These are phyloP conservation scores for Otocyon megalotis DNA, from an alignment of 2,113 vertebrate genomes.

Conservation along the genomic window DNA sequence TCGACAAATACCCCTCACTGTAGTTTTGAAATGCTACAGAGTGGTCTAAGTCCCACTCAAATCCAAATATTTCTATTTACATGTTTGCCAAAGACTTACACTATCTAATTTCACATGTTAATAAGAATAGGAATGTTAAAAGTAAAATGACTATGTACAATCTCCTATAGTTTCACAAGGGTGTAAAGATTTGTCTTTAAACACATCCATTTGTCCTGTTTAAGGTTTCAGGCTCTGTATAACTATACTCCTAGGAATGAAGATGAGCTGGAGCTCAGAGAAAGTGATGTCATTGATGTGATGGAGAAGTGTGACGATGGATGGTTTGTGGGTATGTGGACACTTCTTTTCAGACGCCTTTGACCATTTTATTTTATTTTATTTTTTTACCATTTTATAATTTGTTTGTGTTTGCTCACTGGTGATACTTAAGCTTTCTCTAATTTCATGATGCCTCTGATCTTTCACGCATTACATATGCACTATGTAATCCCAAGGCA, in stretches of 20 bases:
- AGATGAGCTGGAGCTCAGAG: conserved; percentile 98
- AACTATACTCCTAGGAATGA: conserved; percentile 98
- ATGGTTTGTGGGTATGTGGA: conserved; percentile 97
- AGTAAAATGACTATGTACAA: background rate
- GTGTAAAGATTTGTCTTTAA: conserved; percentile 76
- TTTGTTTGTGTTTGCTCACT: background rate
- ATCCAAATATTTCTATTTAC: background rate
- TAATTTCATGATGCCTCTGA: background rate
- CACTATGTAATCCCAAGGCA: background rate
- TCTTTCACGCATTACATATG: background rate
- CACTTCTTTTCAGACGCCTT: background rate
- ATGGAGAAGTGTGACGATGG: conserved; percentile 99
- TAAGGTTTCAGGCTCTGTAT: conserved; percentile 97
- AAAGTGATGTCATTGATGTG: conserved; percentile 97
- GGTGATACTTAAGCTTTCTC: background rate
- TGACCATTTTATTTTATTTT: background rate
- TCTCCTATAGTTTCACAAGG: conserved; percentile 63
- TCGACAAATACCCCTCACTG: background rate
- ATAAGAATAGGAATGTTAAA: background rate
- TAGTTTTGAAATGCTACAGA: background rate
- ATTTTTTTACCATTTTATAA: background rate
- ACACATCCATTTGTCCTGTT: conserved; percentile 84
- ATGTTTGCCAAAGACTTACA: background rate
- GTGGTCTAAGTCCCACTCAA: background rate
- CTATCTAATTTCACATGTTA: background rate